These are phyloP conservation scores for Dasypogon diadema DNA, from an alignment of 2,888 invertebrate species.

Conservation along the genomic window DNA sequence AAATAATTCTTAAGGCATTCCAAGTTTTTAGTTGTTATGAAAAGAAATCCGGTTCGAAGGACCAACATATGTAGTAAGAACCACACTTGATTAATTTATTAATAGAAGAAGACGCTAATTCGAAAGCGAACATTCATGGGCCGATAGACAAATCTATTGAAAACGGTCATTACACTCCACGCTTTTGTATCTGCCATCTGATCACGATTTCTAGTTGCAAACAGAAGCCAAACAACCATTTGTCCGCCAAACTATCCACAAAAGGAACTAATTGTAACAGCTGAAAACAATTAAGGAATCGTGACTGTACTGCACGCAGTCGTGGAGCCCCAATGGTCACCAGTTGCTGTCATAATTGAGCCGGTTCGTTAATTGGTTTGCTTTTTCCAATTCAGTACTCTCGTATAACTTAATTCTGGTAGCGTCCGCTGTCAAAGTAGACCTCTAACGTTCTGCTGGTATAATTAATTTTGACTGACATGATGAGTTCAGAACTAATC, in stretches of 20 bases:
- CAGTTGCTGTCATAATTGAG: constrained; percentile 27
- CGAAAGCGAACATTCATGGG: too few relatives aligned
- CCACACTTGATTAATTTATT: too few relatives aligned
- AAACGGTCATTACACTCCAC: constrained; percentile 11
- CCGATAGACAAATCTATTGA: neutral
- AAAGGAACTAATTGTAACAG: constrained; percentile 31
- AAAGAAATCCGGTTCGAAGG: too few relatives aligned
- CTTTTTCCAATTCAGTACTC: constrained; percentile 8
- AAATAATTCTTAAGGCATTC: too few relatives aligned
- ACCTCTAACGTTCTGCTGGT: neutral
- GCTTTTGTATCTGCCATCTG: neutral
- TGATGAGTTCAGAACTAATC: neutral
- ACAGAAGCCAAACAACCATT: neutral
- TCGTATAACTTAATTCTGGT: neutral
- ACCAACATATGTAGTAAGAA: too few relatives aligned
- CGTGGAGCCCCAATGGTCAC: neutral
- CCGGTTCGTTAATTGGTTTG: constrained; percentile 14
- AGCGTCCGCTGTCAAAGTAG: neutral
- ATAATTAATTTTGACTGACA: constrained; percentile 21
- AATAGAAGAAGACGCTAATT: too few relatives aligned
- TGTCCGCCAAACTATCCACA: constrained; percentile 21
- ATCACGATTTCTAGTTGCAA: neutral
- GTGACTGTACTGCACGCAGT: constrained; percentile 1
- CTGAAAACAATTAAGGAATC: constrained; percentile 38
- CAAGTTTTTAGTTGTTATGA: too few relatives aligned